Conservation (phyloP, 1,140 invertebrate species). For the Cydia pomonella region DNA sequence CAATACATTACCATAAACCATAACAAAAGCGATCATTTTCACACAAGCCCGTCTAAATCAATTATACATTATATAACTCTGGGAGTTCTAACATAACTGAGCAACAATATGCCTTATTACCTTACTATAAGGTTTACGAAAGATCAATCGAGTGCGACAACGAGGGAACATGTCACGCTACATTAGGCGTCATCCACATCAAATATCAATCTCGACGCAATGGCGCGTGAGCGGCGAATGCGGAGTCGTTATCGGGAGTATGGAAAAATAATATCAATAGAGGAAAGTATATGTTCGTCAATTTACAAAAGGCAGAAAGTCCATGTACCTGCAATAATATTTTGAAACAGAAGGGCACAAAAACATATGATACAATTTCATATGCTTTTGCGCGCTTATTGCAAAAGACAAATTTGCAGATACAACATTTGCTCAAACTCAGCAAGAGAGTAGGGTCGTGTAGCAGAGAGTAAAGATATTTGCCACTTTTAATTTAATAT, state of each 20-base stretch:
- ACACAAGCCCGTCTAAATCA: conserved; percentile 12
- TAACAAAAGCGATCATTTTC: conserved; percentile 1
- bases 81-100: neutral
- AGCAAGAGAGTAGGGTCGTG: no score
- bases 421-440: no score
- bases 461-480: no score
- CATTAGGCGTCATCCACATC: conserved; percentile 57
- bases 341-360: no score
- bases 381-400: no score
- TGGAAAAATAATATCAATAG: no score
- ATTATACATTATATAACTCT: conserved; percentile 3
- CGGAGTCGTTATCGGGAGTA: neutral
- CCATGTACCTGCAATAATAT: no score
- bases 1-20: conserved; percentile 12
- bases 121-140: neutral
- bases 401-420: no score
- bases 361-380: no score
- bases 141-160: neutral
- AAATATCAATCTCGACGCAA: conserved; percentile 51
- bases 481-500: no score
- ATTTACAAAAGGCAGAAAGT: no score
- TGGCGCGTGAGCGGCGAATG: neutral
- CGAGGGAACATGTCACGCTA: conserved; percentile 46
- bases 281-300: no score
- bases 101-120: neutral